Evolutionary conservation across 1,140 invertebrate genomes (phyloP), one percentile per base, ranked within the genome.

Genomic region (Neodiprion fabricii): DNA sequence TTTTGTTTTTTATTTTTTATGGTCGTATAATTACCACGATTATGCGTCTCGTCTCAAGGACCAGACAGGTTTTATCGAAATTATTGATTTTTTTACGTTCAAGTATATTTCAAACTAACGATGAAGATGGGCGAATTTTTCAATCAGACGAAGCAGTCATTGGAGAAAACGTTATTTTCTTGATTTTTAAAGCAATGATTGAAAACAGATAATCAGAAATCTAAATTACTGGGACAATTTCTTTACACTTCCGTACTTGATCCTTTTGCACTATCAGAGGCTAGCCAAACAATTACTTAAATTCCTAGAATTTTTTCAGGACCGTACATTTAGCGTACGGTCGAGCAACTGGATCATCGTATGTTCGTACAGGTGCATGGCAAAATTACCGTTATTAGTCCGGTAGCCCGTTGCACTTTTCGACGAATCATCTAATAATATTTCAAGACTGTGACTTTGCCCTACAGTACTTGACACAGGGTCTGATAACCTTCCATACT

Each of bases 11-110:
- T 53, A 53, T 53, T 11, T 53, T 53, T 53, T 53, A 53, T 53
- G 50, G 50, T 53, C 50, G 50, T 53, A 53, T 53, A 53, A 53
- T 53, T 53, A 53, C 50, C 50, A 53, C 50, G 50, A 53, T 53
- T 53, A 14, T 53, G 50, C 50, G 14, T 53, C 14, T 53, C 14
- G 9, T 53, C 50, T 53, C 14, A 14, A 53, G 14, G 50, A 53
- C 50, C 14, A 14, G 1, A 53, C 50, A 53, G 50, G 50, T 53
- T 53, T 14, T 53, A 53, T 10, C 50, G 9, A 53, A 53, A 53
- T 10, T 53, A 53, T 53, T 53, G 50, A 53, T 53, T 10, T 53
- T 53, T 53, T 53, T 1, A 53, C 50, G 50, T 14, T 53, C 50
- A 53, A 53, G 50, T 1, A 53, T 53, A 53, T 53, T 53, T 53